Conservation (phyloP, 2,113 vertebrate genomes). For the Stomatorhinus ivindoensis region DNA sequence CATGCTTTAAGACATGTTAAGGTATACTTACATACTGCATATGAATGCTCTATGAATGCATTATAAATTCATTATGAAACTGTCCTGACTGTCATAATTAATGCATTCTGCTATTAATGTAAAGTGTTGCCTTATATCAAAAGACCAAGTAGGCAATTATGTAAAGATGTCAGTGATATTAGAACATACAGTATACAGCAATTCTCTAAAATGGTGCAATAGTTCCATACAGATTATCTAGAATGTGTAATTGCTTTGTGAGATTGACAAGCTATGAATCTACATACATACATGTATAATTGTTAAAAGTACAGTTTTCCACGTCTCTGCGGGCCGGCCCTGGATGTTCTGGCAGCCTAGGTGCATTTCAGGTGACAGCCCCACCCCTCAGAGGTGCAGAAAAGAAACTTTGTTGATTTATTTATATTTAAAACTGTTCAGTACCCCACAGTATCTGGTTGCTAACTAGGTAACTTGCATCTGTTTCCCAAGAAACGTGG, state of each 20-base stretch:
- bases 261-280: background rate
- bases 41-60: background rate
- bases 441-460: background rate
- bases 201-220: background rate
- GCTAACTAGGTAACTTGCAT: background rate
- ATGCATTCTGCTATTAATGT: background rate
- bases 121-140: background rate
- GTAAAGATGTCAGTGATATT: background rate
- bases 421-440: background rate
- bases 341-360: background rate
- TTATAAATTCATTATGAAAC: background rate
- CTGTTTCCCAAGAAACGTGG: background rate
- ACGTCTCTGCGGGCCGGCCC: background rate
- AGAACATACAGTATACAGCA: background rate
- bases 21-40: background rate
- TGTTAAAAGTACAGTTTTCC: background rate
- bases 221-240: background rate
- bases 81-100: background rate
- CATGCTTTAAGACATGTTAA: background rate
- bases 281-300: background rate
- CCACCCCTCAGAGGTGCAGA: background rate
- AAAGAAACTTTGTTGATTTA: background rate
- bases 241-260: background rate
- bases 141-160: background rate
- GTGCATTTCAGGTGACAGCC: background rate